Base-by-base conservation (phyloP, 2,113 vertebrate species). In the Colaptes auratus region DNA sequence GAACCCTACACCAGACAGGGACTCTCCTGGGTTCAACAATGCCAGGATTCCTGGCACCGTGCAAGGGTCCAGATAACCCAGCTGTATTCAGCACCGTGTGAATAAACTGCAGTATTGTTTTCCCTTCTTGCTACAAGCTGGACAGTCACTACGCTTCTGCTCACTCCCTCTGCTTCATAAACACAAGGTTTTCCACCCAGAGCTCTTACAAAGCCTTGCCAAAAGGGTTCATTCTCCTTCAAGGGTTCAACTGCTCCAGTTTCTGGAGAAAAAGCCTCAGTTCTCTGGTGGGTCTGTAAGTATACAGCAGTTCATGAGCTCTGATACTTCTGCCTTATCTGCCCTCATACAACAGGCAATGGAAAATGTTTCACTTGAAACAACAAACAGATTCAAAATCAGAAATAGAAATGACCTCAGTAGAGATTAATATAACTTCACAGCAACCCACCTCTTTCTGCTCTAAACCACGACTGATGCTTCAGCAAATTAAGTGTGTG, bases 351-450 rank as follows among this genome's bases (percentile, higher is more conserved):
- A 78, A 87, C 77, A 92, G 55, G 91, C 88, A 94, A 83, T 91
- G 91, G 93, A 97, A 96, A 97, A 97, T 95, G 90, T 94, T 92
- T 92, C 70, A 86, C 79, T 92, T 94, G 90, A 93, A 94, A 77
- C 75, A 96, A 96, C 95, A 95, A 92, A 96, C 92, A 93, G 83
- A 90, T 84, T 84, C 55, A 71, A 92, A 93, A 90, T 93, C 77
- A 95, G 83, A 95, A 96, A 90, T 88, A 95, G 95, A 95, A 95
- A 95, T 95, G 82, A 95, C 78, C 82, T 94, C 93, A 92, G 79
- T 46, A 81, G 89, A 81, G 65, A 84, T 86, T 75, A 96, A 92
- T 93, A 86, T 58, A 93, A 81, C 94, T 81, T 82, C 78, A 81
- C 50, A 94, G 89, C 94, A 95, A 74, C 27, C 74, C 24, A 50